Evolutionary conservation across 2,888 invertebrate species (phyloP).

Genomic region (Pammene fasciana): DNA sequence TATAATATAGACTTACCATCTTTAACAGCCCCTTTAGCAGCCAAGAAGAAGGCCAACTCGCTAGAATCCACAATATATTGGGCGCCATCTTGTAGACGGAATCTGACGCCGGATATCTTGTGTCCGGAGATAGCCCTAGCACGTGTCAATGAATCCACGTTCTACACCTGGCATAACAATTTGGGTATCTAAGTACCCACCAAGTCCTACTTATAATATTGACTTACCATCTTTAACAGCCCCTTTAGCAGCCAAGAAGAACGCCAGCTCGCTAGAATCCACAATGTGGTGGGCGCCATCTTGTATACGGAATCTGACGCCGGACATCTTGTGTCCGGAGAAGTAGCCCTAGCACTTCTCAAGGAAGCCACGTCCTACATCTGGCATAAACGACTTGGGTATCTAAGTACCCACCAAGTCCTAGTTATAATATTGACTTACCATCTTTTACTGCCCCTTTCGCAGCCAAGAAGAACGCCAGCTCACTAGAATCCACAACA

Average conservation of each 20-base stretch:
- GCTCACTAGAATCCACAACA: conserved; percentile 98
- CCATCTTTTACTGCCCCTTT: conserved; percentile 63
- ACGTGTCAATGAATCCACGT: conserved; percentile 91
- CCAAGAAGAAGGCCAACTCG: conserved; percentile 96
- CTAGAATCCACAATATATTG: conserved; percentile 99
- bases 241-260: conserved; percentile 95
- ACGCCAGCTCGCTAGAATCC: conserved; percentile 98
- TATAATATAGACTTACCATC: too few relatives aligned
- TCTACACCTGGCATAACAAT: conserved; percentile 85
- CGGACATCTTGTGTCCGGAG: conserved; percentile 92
- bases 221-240: conserved; percentile 72
- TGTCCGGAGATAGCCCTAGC: conserved; percentile 93
- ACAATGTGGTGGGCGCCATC: conserved; percentile 98
- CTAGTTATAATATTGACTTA: too few relatives aligned
- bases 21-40: conserved; percentile 93
- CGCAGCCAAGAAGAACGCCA: conserved; percentile 95
- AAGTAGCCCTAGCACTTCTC: conserved; percentile 91
- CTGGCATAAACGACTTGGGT: conserved; percentile 55
- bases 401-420: too few relatives aligned
- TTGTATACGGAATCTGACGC: conserved; percentile 91
- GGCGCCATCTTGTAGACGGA: conserved; percentile 94
- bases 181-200: too few relatives aligned
- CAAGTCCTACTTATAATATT: too few relatives aligned
- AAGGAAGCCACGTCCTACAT: conserved; percentile 92
- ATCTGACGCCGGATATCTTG: conserved; percentile 94